These are phyloP conservation scores for Anorthoa munda DNA, from an alignment of 2,888 invertebrate species.

Conservation along the genomic window DNA sequence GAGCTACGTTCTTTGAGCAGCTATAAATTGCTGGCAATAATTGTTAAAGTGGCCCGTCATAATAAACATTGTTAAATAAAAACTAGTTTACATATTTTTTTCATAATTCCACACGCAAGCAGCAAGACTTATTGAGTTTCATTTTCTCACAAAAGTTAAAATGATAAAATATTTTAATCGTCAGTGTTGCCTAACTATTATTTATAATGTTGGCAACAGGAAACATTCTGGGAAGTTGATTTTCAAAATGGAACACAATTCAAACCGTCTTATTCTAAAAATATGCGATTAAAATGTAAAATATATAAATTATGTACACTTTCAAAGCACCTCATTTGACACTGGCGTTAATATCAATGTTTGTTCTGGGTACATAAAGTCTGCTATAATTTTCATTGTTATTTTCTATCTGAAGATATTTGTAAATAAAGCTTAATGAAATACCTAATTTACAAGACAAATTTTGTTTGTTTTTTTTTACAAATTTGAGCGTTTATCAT, in stretches of 20 bases:
- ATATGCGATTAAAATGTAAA: slow-evolving; percentile 79
- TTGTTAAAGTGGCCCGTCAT: slow-evolving; percentile 61
- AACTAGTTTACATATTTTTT: slow-evolving; percentile 56
- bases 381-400: slow-evolving; percentile 27
- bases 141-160: slow-evolving; percentile 58
- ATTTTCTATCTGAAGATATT: slow-evolving; percentile 50
- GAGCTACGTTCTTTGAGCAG: slow-evolving; percentile 62
- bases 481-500: slow-evolving; percentile 24
- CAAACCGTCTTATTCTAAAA: slow-evolving; percentile 79
- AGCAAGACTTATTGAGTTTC: slow-evolving; percentile 49
- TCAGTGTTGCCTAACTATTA: slow-evolving; percentile 67
- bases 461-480: background rate
- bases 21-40: slow-evolving; percentile 40
- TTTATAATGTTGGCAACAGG: slow-evolving; percentile 67
- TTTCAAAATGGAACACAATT: slow-evolving; percentile 70
- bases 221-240: slow-evolving; percentile 59
- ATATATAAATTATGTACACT: slow-evolving; percentile 83
- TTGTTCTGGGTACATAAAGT: slow-evolving; percentile 76
- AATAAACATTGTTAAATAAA: slow-evolving; percentile 53
- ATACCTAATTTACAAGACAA: slow-evolving; percentile 31
- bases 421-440: slow-evolving; percentile 6
- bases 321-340: slow-evolving; percentile 88
- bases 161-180: slow-evolving; percentile 64
- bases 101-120: slow-evolving; percentile 60
- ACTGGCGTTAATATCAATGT: slow-evolving; percentile 82